Conservation (phyloP, 2,797 vertebrate species). For the Oryzias sinensis region DNA sequence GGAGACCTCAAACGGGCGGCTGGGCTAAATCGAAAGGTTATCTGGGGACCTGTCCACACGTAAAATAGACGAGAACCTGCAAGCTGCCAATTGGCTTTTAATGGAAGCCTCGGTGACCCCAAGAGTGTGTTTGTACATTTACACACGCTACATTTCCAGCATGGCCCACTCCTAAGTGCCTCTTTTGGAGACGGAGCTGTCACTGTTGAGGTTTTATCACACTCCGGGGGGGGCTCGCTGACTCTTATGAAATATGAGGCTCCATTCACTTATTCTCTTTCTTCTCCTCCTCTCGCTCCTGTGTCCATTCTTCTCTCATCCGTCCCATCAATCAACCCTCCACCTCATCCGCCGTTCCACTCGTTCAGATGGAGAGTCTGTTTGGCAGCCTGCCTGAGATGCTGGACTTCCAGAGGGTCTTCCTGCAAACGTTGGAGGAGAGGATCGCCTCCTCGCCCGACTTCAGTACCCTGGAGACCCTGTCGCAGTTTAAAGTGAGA, state of each 20-base stretch:
- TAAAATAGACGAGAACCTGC: conserved; percentile 46
- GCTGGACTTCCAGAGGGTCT: conserved; percentile 96
- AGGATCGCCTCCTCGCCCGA: conserved; percentile 89
- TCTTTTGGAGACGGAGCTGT: conserved; percentile 53
- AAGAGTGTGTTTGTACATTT: conserved; percentile 2
- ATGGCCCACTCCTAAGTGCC: conserved; percentile 46
- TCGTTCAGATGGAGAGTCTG: conserved; percentile 90
- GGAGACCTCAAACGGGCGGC: conserved; percentile 54
- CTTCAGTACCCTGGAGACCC: conserved; percentile 88
- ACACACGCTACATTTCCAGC: conserved; percentile 22
- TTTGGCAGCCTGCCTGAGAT: conserved; percentile 97
- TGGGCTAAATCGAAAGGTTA: conserved; percentile 68
- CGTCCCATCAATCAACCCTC: conserved; percentile 23
- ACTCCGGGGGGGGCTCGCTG: conserved; percentile 35
- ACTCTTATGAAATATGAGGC: conserved; percentile 56
- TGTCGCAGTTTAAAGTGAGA: conserved; percentile 90
- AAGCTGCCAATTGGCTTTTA: conserved; percentile 49
- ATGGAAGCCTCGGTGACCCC: conserved; percentile 49
- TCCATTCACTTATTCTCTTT: conserved; percentile 18
- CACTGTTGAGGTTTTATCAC: conserved; percentile 45
- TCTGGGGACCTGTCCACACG: conserved; percentile 59
- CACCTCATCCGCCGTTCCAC: background rate
- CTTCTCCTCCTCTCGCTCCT: background rate
- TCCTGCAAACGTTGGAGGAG: conserved; percentile 95
- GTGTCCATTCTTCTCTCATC: conserved; percentile 10